A percentile compares a stretch with the other conserved stretches of the same genome.
Evolutionary conservation across 2,888 invertebrate species (phyloP).

Genomic region (Piscicola geometra): DNA sequence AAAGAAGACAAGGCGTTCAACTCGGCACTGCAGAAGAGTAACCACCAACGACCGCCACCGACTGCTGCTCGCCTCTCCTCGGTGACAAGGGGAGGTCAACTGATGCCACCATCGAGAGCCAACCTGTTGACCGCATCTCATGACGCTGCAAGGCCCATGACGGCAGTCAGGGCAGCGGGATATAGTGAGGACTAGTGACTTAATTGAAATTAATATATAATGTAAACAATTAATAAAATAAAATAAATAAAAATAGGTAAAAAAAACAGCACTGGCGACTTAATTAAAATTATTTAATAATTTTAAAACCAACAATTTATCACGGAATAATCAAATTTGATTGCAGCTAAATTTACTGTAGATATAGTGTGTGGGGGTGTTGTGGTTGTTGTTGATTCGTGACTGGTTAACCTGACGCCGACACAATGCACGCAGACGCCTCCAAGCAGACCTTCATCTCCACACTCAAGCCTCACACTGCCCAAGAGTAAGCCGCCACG

Average conservation of each 20-base stretch:
- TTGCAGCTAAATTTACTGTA: no score
- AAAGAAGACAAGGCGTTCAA: constrained; percentile 70
- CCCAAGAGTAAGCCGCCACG: background rate
- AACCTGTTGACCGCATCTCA: background rate
- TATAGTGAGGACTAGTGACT: constrained; percentile 68
- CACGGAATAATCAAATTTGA: no score
- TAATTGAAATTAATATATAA: background rate
- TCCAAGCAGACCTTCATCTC: background rate
- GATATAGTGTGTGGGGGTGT: no score
- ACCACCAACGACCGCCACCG: constrained; percentile 65
- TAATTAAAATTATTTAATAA: no score
- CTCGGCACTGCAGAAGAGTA: constrained; percentile 71
- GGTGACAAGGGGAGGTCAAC: constrained; percentile 47
- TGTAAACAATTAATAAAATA: constrained; percentile 20
- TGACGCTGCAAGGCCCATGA: constrained; percentile 72
- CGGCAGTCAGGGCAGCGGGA: constrained; percentile 91
- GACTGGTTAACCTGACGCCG: background rate
- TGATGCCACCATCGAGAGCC: no score
- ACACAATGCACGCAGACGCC: background rate
- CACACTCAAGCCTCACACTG: background rate
- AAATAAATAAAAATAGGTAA: no score
- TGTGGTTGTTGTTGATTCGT: no score
- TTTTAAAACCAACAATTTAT: no score
- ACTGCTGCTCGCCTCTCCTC: constrained; percentile 46
- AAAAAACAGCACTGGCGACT: no score